Evolutionary conservation across 2,888 invertebrate species (phyloP).

Genomic region (Sphaerophoria taeniata): DNA sequence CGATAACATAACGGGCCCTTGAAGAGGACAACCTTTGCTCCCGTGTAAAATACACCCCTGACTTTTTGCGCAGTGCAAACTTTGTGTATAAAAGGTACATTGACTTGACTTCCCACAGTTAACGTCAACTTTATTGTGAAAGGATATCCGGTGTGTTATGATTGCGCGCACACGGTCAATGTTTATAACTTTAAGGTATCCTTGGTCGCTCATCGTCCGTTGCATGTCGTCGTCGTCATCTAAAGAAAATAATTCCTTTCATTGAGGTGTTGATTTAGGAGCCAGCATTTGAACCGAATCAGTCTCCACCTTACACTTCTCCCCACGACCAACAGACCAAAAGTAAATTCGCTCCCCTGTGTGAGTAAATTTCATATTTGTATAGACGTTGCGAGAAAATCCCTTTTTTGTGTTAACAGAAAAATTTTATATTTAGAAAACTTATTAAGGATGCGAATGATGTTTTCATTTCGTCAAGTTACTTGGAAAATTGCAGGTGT

Average conservation of each 20-base stretch:
- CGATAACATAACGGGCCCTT: neutral
- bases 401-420: constrained; percentile 18
- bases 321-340: constrained; percentile 21
- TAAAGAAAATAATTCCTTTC: constrained; percentile 48
- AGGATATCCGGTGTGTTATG: constrained; percentile 74
- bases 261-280: constrained; percentile 49
- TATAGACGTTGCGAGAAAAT: constrained; percentile 6
- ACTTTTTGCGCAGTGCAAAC: neutral
- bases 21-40: neutral
- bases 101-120: constrained; percentile 51
- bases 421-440: constrained; percentile 64
- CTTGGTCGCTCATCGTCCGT: neutral
- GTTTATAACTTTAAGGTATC: constrained; percentile 47
- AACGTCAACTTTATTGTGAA: constrained; percentile 66
- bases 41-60: neutral
- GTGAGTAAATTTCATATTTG: constrained; percentile 6
- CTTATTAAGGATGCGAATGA: constrained; percentile 69
- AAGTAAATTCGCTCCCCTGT: neutral
- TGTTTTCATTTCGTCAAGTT: constrained; percentile 73
- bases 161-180: constrained; percentile 74
- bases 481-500: constrained; percentile 73
- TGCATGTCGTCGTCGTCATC: neutral
- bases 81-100: constrained; percentile 46
- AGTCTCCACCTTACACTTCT: neutral
- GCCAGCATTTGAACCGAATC: constrained; percentile 24